These are phyloP conservation scores for Nematostella vectensis DNA, from an alignment of 92 coral and sea anemone species.

Conservation along the genomic window DNA sequence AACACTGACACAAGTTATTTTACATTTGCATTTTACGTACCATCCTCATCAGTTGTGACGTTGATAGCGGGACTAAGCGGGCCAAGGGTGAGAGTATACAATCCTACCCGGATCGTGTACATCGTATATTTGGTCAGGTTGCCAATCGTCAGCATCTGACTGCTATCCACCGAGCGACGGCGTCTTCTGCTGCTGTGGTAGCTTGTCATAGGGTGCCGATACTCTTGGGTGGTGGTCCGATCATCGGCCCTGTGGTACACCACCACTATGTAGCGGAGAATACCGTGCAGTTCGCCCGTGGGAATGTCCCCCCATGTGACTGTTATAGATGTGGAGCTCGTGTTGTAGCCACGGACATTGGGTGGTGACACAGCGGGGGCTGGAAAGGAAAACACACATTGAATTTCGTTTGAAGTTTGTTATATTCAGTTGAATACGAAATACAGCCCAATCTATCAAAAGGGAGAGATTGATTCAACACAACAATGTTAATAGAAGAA, in stretches of 20 bases:
- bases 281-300: constrained; percentile 29
- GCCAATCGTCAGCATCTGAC: constrained; percentile 1
- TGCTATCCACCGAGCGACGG: not conserved
- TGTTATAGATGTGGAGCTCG: constrained; percentile 50
- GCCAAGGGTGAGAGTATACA: constrained; percentile 26
- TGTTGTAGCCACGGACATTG: constrained; percentile 37
- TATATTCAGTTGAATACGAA: too few relatives aligned
- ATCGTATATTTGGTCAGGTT: constrained; percentile 18
- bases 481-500: too few relatives aligned
- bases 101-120: constrained; percentile 24
- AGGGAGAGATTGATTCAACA: too few relatives aligned
- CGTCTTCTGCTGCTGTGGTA: constrained; percentile 9
- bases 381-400: constrained; percentile 5
- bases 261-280: constrained; percentile 51
- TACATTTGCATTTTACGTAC: constrained; percentile 20
- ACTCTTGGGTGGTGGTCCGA: not conserved
- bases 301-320: constrained; percentile 57
- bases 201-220: not conserved
- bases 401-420: too few relatives aligned
- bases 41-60: constrained; percentile 36
- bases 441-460: too few relatives aligned
- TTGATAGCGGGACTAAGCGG: constrained; percentile 24
- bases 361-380: constrained; percentile 64
- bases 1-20: too few relatives aligned
- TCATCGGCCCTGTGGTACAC: constrained; percentile 13